Evolutionary conservation across 2,113 vertebrate species (phyloP), one percentile per base, ranked within the genome.

Genomic region (Oncorhynchus clarkii): DNA sequence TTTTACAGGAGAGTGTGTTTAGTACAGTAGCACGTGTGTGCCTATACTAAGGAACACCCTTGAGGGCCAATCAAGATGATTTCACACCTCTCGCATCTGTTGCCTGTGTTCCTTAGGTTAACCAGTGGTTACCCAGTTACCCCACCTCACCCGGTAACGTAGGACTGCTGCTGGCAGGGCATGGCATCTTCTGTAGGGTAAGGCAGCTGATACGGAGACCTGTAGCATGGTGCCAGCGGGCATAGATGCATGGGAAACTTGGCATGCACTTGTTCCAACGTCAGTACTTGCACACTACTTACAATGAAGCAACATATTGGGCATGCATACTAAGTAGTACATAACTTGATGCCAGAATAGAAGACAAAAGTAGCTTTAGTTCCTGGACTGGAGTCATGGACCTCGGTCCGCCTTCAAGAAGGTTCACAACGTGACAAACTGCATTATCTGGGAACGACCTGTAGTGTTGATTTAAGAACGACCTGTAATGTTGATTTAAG

Each of bases 11-110:
- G 54, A 57, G 51, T 72, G 27, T 54, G 5, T 51, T 51, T 16
- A 51, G 18, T 39, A 34, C 12, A 29, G 20, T 11, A 60, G 34
- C 34, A 34, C 1, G 34, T 39, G 34, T 39, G 34, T 39, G 34
- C 20, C 31, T 69, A 74, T 71, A 11, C 77, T 73, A 68, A 67
- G 34, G 77, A 73, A 65, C 80, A 82, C 84, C 78, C 79, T 88
- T 83, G 79, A 78, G 51, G 66, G 26, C 31, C 8, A 9, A 9
- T 75, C 80, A 83, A 87, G 90, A 87, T 83, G 83, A 83, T 86
- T 48, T 29, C 66, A 34, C 31, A 84, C 87, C 78, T 86, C 72
- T 69, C 18, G 88, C 89, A 84, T 90, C 92, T 92, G 91, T 84
- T 78, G 26, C 22, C 77, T 78, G 83, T 49, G 71, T 86, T 78